phyloP scores from a whole-genome alignment of 2,888 invertebrate species.

The Periphyllus acericola region DNA sequence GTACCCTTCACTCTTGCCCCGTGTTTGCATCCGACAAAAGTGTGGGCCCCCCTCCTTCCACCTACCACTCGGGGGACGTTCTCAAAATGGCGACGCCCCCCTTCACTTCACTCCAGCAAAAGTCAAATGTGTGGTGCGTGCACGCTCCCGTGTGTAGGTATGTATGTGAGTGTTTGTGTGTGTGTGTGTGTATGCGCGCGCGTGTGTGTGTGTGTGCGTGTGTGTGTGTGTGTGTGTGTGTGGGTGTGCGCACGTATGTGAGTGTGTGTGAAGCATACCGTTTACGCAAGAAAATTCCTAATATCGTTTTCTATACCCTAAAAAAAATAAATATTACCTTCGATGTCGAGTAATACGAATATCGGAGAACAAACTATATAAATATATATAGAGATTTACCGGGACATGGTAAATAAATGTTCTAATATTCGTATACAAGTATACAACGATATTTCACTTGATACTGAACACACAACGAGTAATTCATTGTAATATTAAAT shows the following conservation, averaged over 20 bases:
- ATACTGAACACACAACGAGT: background rate
- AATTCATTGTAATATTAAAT: background rate
- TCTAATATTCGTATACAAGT: background rate
- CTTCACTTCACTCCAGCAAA: conserved; percentile 1
- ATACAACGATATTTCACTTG: background rate
- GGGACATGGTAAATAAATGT: background rate
- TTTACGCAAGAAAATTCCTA: conserved; percentile 25
- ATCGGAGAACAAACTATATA: background rate
- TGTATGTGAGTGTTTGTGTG: background rate
- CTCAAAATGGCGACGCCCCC: conserved; percentile 56
- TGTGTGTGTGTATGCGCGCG: background rate
- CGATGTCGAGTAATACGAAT: background rate
- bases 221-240: background rate
- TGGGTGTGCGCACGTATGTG: background rate
- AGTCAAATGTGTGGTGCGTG: conserved; percentile 18
- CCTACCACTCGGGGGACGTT: conserved; percentile 5
- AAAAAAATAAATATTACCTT: conserved; percentile 1
- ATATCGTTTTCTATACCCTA: background rate
- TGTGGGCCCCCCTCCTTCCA: conserved; percentile 30
- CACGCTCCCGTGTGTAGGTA: background rate
- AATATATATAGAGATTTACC: background rate
- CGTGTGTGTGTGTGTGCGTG: background rate
- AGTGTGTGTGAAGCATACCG: background rate
- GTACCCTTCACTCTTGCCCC: conserved; percentile 10
- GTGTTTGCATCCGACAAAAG: conserved; percentile 52